A percentile compares a stretch with the other conserved stretches of the same genome.
Conservation (phyloP, 1,140 invertebrate genomes). For the Trichogramma pretiosum region DNA sequence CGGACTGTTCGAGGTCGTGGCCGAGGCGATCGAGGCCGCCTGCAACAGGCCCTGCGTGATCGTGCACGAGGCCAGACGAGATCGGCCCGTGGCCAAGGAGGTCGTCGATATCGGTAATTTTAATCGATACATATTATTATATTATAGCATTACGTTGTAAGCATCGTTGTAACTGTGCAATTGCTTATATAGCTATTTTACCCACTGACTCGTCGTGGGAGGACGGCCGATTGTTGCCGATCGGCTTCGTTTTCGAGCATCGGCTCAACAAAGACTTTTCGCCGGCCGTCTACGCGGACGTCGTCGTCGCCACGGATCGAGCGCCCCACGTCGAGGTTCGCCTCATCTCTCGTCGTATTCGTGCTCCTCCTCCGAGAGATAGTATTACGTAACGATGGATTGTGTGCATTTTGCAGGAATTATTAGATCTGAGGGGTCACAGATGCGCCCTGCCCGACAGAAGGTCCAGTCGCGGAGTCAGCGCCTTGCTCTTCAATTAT, state of each 20-base stretch:
- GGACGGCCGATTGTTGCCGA: constrained; percentile 39
- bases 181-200: constrained; percentile 45
- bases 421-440: constrained; percentile 44
- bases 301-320: constrained; percentile 43
- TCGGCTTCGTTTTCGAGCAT: constrained; percentile 45
- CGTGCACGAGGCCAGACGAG: constrained; percentile 43
- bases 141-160: not conserved
- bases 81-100: constrained; percentile 43
- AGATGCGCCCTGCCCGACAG: constrained; percentile 37
- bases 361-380: too few species aligned
- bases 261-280: constrained; percentile 29
- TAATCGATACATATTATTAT: not conserved
- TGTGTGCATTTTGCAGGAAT: constrained; percentile 36
- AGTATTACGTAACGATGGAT: too few species aligned
- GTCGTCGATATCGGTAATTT: constrained; percentile 48
- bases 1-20: constrained; percentile 43
- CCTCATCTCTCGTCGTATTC: too few species aligned
- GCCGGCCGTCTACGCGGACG: constrained; percentile 45
- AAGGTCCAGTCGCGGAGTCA: constrained; percentile 17
- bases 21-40: constrained; percentile 43
- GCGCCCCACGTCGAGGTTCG: constrained; percentile 25
- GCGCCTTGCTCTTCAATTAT: constrained; percentile 33
- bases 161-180: too few species aligned
- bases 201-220: constrained; percentile 34
- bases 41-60: constrained; percentile 39